Base-by-base conservation (phyloP, 2,888 invertebrate genomes). In the Archips crataeganus region DNA sequence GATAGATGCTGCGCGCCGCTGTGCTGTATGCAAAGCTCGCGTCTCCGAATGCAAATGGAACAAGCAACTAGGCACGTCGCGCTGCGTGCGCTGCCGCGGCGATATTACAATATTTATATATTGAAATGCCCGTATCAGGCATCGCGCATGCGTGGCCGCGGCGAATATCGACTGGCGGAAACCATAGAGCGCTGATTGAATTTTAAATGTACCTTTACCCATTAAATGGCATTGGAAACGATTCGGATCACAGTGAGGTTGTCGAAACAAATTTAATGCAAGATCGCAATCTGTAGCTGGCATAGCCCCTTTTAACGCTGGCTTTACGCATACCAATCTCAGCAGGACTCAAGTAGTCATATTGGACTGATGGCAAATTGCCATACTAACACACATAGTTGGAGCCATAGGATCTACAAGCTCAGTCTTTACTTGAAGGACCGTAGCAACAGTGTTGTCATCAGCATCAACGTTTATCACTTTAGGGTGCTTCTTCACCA, bases 161-260 rank as follows among this genome's bases (percentile, higher is more conserved):
- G 60, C 72, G 72, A 57, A 67, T 62, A 72, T 67, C 69, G 74
- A 70, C 60, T 60, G 63, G 73, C 68, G 73, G 73, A 73, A 73
- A 73, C 73, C 73, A 73, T 73, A 73, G 73, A 68, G 73, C 60
- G 70, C 74, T 65, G 74, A 65, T 74, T 74, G 74, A 70, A 74
- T 70, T 74, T 74, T 65, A 74, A 70, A 74, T 49, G 57, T 67
- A 11, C 23, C 64, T 69, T 69, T 65, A 64, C 73, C 68, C 69
- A 73, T 54, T 73, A 69, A 68, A 73, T 59, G 73, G 59, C 51
- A 36, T 49, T 65, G 23, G 54, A 42, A 64, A 47, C 57, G 64
- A 71, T 65, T 47, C 64, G 65, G 65, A 71, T 71, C 42, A 63
- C 45, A 57, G 64, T 63, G 45, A 70, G 63, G 54, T 45, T 3